Evolutionary conservation across 2,888 invertebrate species (phyloP).

Genomic region (Calameuta idolon): DNA sequence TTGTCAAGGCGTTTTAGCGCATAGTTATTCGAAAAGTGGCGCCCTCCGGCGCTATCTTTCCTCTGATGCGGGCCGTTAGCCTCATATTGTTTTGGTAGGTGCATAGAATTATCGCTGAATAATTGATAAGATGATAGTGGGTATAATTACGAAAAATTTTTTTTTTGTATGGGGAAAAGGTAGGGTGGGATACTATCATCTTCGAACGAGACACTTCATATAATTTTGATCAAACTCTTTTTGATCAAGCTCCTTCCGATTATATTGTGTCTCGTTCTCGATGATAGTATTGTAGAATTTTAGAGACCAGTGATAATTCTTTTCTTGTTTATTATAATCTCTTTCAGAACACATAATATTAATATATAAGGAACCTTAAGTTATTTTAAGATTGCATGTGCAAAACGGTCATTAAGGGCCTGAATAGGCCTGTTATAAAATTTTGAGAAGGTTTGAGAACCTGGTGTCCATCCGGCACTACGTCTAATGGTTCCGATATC

Average conservation of each 20-base stretch:
- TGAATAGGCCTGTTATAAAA: conserved; percentile 25
- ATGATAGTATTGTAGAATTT: conserved; percentile 3
- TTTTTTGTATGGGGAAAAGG: conserved; percentile 1
- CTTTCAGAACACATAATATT: neutral
- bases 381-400: conserved; percentile 21
- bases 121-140: neutral
- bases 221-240: too few relatives aligned
- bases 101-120: conserved; percentile 5
- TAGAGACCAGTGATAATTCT: neutral
- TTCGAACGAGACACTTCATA: too few relatives aligned
- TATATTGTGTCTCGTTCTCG: conserved; percentile 2
- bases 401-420: conserved; percentile 17
- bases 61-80: too few relatives aligned
- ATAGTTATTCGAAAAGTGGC: too few relatives aligned
- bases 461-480: conserved; percentile 16
- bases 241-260: too few relatives aligned
- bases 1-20: too few relatives aligned
- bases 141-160: neutral
- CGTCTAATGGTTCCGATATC: conserved; percentile 20
- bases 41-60: too few relatives aligned
- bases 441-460: conserved; percentile 14
- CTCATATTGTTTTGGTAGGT: neutral
- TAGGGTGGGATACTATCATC: neutral
- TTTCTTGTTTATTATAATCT: neutral
- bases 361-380: neutral